These are phyloP conservation scores for Champsocephalus esox DNA, from an alignment of 2,797 vertebrate species.

Conservation along the genomic window DNA sequence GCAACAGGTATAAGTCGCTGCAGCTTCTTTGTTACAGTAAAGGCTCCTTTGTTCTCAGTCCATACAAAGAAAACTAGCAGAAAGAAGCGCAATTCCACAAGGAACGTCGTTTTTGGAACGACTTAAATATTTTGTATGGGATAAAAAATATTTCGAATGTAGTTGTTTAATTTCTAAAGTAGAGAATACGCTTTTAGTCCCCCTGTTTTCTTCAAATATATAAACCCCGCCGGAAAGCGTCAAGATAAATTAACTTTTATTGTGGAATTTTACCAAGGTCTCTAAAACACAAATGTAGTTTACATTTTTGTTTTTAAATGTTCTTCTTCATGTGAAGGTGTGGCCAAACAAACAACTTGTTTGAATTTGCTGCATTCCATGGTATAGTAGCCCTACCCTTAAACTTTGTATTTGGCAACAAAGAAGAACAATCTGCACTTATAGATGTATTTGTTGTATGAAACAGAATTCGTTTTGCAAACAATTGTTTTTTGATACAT, in stretches of 20 bases:
- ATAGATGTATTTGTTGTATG: neutral
- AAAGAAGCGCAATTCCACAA: slow-evolving; percentile 64
- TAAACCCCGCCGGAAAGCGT: neutral
- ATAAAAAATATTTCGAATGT: neutral
- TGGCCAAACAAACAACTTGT: slow-evolving; percentile 66
- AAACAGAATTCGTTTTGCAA: slow-evolving; percentile 4
- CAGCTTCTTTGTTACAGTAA: slow-evolving; percentile 84
- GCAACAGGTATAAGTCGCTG: slow-evolving; percentile 94
- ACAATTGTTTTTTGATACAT: neutral
- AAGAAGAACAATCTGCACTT: neutral
- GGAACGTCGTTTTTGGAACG: slow-evolving; percentile 48
- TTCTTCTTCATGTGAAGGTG: slow-evolving; percentile 61
- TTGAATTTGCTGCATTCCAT: slow-evolving; percentile 70
- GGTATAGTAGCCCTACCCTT: slow-evolving; percentile 51
- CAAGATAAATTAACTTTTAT: slow-evolving; percentile 2
- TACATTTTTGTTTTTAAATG: slow-evolving; percentile 32
- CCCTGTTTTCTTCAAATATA: slow-evolving; percentile 1
- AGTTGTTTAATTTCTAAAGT: slow-evolving; percentile 14
- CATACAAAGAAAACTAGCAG: slow-evolving; percentile 73
- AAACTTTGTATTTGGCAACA: slow-evolving; percentile 40
- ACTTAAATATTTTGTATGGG: neutral
- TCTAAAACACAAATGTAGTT: neutral
- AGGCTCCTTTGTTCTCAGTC: slow-evolving; percentile 85
- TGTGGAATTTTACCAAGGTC: neutral
- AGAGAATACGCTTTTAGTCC: slow-evolving; percentile 28